Conservation (phyloP, 64 coral and sea anemone genomes). For the Montipora cactus region DNA sequence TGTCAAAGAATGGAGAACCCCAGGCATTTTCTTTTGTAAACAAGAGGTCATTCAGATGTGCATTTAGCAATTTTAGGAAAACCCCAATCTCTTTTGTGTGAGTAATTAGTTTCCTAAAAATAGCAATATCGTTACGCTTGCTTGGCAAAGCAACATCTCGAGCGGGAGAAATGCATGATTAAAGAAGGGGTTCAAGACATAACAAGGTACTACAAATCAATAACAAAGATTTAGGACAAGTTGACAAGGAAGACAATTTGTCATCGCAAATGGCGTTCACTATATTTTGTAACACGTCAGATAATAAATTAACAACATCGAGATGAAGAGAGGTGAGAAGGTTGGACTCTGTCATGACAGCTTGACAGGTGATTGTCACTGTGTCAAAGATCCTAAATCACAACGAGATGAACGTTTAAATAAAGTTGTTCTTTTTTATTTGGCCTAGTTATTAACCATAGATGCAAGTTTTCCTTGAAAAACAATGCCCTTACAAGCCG, state of each 20-base stretch:
- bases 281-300: not conserved
- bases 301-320: conserved; percentile 1
- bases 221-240: not conserved
- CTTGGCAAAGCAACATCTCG: not conserved
- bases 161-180: not conserved
- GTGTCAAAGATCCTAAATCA: conserved; percentile 24
- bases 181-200: not conserved
- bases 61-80: not conserved
- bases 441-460: not conserved
- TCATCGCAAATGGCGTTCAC: not conserved
- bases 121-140: not conserved
- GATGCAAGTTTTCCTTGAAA: not conserved
- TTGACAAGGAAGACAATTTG: not conserved
- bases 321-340: not conserved
- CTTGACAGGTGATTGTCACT: conserved; percentile 1
- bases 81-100: not conserved
- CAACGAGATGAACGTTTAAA: not conserved
- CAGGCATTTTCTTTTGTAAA: not conserved
- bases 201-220: not conserved
- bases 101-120: not conserved
- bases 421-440: not conserved
- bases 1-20: no score
- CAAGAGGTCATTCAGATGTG: no score
- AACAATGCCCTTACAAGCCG: not conserved
- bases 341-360: conserved; percentile 8